Evolutionary conservation across 2,797 vertebrate genomes (phyloP), one percentile per base, ranked within the genome.

Genomic region (Gymnoscopelus microlampas): DNA sequence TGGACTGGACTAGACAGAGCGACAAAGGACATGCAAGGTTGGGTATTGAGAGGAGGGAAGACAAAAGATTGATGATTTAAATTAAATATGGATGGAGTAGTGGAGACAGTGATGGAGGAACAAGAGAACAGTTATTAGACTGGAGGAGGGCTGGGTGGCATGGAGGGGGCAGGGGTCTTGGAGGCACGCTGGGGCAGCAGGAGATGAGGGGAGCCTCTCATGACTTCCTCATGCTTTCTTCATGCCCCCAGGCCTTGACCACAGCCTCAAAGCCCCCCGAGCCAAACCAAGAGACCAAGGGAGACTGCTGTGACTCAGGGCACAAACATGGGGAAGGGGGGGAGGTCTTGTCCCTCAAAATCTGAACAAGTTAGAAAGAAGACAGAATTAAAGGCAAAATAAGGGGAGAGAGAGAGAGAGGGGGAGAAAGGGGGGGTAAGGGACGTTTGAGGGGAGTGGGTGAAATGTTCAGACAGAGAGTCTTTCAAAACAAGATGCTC

Each of bases 401-500:
- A 64, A 54, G 73, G 53, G 64, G 63, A 71, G 56, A 66, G 69
- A 69, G 53, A 80, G 23, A 56, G 26, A 80, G 73, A 59, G 14
- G 10, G 4, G 7, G 32, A 39, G 6, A 19, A 4, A 11, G 23
- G 26, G 32, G 75, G 9, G 44, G 4, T 9, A 44, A 3, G 57
- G 83, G 74, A 76, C 61, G 11, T 15, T 29, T 62, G 74, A 67
- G 67, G 23, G 47, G 55, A 64, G 66, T 68, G 63, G 75, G 73
- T 71, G 75, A 83, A 86, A 72, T 35, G 63, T 67, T 58, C 69
- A 72, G 54, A 63, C 70, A 79, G 81, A 83, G 64, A 39, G 56
- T 76, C 68, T 86, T 87, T 86, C 86, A 87, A 88, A 89, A 88
- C 84, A 89, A 81, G 75, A 84, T 66, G 65, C 77, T 84, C 76